Percentiles rank a stretch among this genome's conserved stretches.
Evolutionary conservation across 2,113 vertebrate genomes (phyloP).

Genomic region (Clarias gariepinus): DNA sequence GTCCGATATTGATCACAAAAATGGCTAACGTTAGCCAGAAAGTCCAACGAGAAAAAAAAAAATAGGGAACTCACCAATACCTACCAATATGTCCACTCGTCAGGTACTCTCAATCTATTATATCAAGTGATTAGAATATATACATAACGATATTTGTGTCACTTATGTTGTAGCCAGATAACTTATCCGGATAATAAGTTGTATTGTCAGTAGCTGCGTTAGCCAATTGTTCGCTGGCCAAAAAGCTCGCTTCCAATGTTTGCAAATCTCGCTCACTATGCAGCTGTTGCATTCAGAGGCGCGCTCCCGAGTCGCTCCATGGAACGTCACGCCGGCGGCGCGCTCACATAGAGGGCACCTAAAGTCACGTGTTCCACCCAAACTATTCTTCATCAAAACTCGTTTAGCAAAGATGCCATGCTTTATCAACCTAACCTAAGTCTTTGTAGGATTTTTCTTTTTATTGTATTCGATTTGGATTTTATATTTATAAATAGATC

Average conservation of each 20-base stretch:
- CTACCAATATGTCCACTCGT: conserved; percentile 61
- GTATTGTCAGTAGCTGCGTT: conserved; percentile 59
- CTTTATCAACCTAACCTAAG: background rate
- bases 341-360: conserved; percentile 63
- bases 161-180: background rate
- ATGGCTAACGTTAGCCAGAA: conserved; percentile 45
- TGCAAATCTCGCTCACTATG: conserved; percentile 66
- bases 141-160: background rate
- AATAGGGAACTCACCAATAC: conserved; percentile 71
- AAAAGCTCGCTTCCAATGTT: conserved; percentile 63
- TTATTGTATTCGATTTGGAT: background rate
- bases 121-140: conserved; percentile 7
- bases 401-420: background rate
- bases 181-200: conserved; percentile 17
- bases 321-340: conserved; percentile 59
- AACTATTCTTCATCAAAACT: conserved; percentile 43
- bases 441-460: background rate
- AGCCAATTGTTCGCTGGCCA: conserved; percentile 62
- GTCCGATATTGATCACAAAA: conserved; percentile 17
- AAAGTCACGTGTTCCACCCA: conserved; percentile 39
- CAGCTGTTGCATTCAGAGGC: conserved; percentile 74
- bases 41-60: conserved; percentile 48
- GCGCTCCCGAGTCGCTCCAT: conserved; percentile 57
- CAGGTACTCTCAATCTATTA: conserved; percentile 56
- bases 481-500: background rate